A percentile compares a stretch with the other conserved stretches of the same genome.
Conservation (phyloP, 30 jellyfish, hydroid and myxozoan species). For the Hydractinia symbiolongicarpus region DNA sequence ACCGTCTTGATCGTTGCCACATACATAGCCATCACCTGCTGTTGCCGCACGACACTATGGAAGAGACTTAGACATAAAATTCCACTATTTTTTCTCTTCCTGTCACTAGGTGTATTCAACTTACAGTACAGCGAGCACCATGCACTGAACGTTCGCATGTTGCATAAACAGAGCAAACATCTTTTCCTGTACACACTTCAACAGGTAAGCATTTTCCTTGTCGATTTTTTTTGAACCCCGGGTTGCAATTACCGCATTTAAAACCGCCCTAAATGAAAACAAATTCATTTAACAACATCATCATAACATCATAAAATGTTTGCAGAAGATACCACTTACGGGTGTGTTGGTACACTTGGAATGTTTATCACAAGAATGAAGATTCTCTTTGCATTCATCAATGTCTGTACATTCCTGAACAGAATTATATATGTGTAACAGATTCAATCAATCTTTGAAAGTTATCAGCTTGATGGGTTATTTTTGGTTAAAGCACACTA, state of each 20-base stretch:
- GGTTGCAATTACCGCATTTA: conserved; percentile 12
- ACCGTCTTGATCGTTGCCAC: conserved; percentile 24
- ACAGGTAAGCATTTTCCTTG: conserved; percentile 21
- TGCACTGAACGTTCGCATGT: not conserved
- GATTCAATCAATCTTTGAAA: not conserved
- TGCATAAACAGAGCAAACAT: conserved; percentile 16
- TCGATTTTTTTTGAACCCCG: conserved; percentile 9
- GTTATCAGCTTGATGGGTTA: too few relatives aligned
- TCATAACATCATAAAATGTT: not conserved
- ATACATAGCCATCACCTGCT: conserved; percentile 25
- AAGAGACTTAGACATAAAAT: too few relatives aligned
- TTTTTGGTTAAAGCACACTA: too few relatives aligned
- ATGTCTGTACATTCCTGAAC: conserved; percentile 18
- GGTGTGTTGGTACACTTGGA: conserved; percentile 9
- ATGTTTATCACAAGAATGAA: conserved; percentile 12
- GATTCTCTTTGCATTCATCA: conserved; percentile 21
- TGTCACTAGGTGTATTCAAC: not conserved
- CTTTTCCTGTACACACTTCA: conserved; percentile 6
- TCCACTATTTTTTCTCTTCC: too few relatives aligned
- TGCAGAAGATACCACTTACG: not conserved
- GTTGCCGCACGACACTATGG: conserved; percentile 25
- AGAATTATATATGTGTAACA: not conserved
- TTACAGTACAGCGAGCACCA: conserved; percentile 20
- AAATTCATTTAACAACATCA: not conserved
- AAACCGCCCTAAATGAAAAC: conserved; percentile 10